These are phyloP conservation scores for Plecotus auritus DNA, from an alignment of 2,113 vertebrate genomes.

Conservation along the genomic window DNA sequence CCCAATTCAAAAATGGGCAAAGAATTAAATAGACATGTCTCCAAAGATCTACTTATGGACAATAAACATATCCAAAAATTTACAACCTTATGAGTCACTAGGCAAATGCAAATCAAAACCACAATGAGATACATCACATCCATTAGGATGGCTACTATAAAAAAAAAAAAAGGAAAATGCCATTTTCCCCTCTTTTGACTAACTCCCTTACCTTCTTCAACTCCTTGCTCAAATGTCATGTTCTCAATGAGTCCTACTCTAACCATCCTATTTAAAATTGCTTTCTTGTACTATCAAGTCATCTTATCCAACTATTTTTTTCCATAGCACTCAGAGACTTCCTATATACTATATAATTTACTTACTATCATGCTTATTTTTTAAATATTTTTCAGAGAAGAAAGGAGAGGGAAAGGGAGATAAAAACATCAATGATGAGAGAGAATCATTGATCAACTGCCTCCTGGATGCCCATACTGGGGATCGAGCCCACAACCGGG, in stretches of 20 bases:
- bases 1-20: not conserved
- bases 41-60: not conserved
- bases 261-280: not conserved
- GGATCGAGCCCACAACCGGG: no score
- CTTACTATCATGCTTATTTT: not conserved
- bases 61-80: not conserved
- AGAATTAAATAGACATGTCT: not conserved
- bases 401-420: no score
- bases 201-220: not conserved
- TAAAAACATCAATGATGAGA: no score
- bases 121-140: not conserved
- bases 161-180: not conserved
- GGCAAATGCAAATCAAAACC: conserved; percentile 21
- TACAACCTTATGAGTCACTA: not conserved
- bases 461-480: no score
- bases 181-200: not conserved
- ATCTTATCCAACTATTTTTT: not conserved
- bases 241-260: not conserved
- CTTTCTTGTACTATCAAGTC: not conserved
- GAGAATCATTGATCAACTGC: no score
- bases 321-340: not conserved
- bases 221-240: not conserved
- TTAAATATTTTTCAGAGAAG: no score
- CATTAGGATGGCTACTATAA: not conserved
- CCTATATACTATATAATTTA: not conserved